Evolutionary conservation across 2,797 vertebrate species (phyloP), one percentile per base, ranked within the genome.

Genomic region (Tachyglossus aculeatus): DNA sequence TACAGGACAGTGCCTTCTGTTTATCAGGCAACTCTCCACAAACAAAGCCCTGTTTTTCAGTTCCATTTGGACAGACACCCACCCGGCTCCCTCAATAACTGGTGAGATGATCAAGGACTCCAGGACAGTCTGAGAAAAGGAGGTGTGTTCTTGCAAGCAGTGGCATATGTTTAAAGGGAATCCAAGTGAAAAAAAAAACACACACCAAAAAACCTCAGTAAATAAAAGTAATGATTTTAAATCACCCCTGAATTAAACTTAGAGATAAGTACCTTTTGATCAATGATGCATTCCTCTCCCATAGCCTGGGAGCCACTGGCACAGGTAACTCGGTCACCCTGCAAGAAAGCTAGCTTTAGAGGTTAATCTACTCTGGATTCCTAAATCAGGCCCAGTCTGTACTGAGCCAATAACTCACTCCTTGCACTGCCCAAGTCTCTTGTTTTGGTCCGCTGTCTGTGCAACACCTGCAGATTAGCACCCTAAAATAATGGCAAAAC

Each of bases 301-400:
- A 71, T 27, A 25, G 58, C 56, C 7, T 55, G 19, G 13, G 73
- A 51, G 38, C 12, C 27, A 55, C 61, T 62, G 38, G 74, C 22
- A 4, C 75, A 80, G 36, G 78, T 74, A 6, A 77, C 82, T 37
- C 62, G 48, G 55, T 78, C 74, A 44, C 86, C 81, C 82, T 90
- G 77, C 54, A 67, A 33, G 57, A 68, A 77, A 81, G 11, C 29
- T 9, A 37, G 9, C 21, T 54, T 15, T 5, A 33, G 4, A 40
- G 15, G 7, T 22, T n/a, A n/a, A n/a, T n/a, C n/a, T n/a, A n/a
- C n/a, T n/a, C n/a, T n/a, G n/a, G n/a, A n/a, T n/a, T n/a, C n/a
- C n/a, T n/a, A n/a, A n/a, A n/a, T n/a, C n/a, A n/a, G n/a, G n/a
- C n/a, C n/a, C n/a, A n/a, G n/a, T n/a, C n/a, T n/a, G n/a, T n/a